Conservation (phyloP, 2,113 vertebrate genomes). For the Oenanthe oenanthe region DNA sequence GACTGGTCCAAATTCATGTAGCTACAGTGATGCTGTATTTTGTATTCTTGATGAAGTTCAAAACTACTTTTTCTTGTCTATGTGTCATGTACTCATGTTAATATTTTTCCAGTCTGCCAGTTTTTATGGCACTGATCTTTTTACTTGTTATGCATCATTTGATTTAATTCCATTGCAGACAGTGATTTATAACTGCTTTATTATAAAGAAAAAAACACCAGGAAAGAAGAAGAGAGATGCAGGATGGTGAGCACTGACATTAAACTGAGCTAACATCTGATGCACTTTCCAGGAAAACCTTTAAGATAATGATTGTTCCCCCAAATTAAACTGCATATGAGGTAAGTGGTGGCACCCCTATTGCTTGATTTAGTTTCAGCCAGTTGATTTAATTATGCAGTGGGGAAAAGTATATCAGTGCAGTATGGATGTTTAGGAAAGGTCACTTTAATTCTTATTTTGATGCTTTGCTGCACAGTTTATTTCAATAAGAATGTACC, state of each 20-base stretch:
- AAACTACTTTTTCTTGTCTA: conserved; percentile 18
- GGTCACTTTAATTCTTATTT: not conserved
- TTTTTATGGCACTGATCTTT: conserved; percentile 50
- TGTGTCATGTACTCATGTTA: conserved; percentile 5
- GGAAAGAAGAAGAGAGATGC: not conserved
- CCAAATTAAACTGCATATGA: not conserved
- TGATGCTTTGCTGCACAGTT: not conserved
- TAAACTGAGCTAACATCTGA: not conserved
- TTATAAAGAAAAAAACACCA: not conserved
- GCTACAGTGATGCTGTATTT: not conserved
- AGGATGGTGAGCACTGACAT: not conserved
- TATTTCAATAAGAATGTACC: not conserved
- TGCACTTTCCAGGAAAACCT: conserved; percentile 6
- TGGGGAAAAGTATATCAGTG: not conserved
- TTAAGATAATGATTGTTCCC: not conserved
- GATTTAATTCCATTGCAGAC: conserved; percentile 24
- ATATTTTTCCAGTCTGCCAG: conserved; percentile 52
- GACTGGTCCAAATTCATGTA: not conserved
- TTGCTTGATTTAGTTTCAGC: not conserved
- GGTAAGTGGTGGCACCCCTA: not conserved
- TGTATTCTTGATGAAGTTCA: not conserved
- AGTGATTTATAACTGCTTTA: conserved; percentile 24
- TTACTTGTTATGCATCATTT: conserved; percentile 36
- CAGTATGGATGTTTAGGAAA: not conserved
- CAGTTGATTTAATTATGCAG: not conserved